A percentile compares a stretch with the other conserved stretches of the same genome.
These are phyloP conservation scores for Meles meles DNA, from an alignment of 2,113 vertebrate species.

Conservation along the genomic window DNA sequence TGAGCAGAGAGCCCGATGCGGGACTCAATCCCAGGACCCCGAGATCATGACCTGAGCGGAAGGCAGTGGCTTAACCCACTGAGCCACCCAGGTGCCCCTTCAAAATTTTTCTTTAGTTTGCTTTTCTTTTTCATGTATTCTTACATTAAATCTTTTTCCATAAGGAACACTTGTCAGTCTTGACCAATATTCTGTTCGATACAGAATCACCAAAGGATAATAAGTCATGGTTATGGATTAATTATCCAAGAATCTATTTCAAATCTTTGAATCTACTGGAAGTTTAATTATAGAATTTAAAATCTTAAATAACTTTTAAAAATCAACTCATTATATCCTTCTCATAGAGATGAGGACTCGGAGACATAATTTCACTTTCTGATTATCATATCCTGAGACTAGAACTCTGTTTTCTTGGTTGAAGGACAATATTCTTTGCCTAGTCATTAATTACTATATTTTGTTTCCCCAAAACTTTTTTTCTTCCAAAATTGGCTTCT, in stretches of 20 bases:
- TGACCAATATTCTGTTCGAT: background rate
- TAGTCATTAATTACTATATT: background rate
- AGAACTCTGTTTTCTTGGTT: background rate
- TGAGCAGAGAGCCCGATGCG: no score
- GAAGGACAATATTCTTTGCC: background rate
- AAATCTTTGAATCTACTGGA: conserved; percentile 1
- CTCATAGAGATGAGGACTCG: background rate
- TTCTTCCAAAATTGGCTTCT: background rate
- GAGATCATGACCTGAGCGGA: no score
- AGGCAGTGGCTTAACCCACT: no score
- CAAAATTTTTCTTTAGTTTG: background rate
- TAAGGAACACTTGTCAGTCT: background rate
- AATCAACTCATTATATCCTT: background rate
- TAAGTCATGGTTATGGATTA: background rate
- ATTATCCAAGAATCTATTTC: background rate
- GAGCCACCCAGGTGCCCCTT: no score
- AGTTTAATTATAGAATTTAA: conserved; percentile 16
- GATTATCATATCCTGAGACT: background rate
- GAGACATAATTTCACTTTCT: background rate
- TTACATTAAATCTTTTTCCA: background rate
- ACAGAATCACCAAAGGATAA: background rate
- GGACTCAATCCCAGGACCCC: no score
- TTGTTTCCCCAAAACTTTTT: background rate
- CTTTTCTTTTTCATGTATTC: background rate
- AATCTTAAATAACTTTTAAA: background rate